Conservation (phyloP, 23 tunicate species). For the Botrylloides violaceus region DNA sequence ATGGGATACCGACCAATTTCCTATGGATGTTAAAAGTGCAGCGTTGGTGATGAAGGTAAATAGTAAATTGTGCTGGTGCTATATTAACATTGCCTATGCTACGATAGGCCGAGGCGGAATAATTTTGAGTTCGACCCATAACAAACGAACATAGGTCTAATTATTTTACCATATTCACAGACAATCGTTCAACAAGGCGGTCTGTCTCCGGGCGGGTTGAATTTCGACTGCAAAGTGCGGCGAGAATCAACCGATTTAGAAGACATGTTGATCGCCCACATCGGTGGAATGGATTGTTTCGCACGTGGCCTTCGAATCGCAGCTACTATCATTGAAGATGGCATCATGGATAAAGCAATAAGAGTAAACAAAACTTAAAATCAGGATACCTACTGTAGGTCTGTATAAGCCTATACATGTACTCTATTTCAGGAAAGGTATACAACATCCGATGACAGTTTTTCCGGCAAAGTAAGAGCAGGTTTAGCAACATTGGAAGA, state of each 20-base stretch:
- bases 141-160: background rate
- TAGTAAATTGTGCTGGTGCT: background rate
- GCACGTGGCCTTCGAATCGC: slow-evolving; percentile 78
- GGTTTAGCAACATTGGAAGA: slow-evolving; percentile 79
- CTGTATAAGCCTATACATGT: no score
- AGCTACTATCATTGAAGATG: slow-evolving; percentile 57
- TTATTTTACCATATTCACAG: slow-evolving; percentile 7
- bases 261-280: slow-evolving; percentile 84
- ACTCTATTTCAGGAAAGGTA: slow-evolving; percentile 83
- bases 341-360: slow-evolving; percentile 58
- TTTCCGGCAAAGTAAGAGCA: slow-evolving; percentile 54
- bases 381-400: no score
- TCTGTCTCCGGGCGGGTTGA: slow-evolving; percentile 82
- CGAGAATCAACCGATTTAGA: slow-evolving; percentile 82
- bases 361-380: slow-evolving; percentile 18
- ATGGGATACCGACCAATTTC: slow-evolving; percentile 97
- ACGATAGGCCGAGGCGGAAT: no score
- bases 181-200: slow-evolving; percentile 79
- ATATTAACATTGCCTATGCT: background rate
- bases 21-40: slow-evolving; percentile 92
- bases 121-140: no score
- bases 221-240: slow-evolving; percentile 95
- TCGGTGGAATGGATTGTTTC: slow-evolving; percentile 96
- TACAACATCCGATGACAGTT: slow-evolving; percentile 27
- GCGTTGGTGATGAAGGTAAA: slow-evolving; percentile 84